A percentile compares a stretch with the other conserved stretches of the same genome.
These are phyloP conservation scores for Seira musarum DNA, from an alignment of 2,888 invertebrate genomes.

Conservation along the genomic window DNA sequence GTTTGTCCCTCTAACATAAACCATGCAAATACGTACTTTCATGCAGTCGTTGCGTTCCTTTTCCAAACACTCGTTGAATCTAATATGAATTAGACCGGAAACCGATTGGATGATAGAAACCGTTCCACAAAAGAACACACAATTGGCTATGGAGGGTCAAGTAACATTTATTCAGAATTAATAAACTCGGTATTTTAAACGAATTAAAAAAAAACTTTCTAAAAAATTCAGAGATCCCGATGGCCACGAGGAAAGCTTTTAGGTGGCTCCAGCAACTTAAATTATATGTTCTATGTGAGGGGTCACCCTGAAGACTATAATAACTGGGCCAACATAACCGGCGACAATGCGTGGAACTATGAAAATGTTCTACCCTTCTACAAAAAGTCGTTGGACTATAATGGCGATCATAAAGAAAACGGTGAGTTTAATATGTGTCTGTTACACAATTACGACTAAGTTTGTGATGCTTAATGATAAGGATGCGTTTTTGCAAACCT, in stretches of 20 bases:
- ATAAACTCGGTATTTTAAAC: not conserved
- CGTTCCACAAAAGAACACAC: conserved; percentile 61
- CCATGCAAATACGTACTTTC: no score
- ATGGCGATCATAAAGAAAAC: conserved; percentile 49
- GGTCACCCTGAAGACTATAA: conserved; percentile 61
- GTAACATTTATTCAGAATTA: not conserved
- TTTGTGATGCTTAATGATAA: not conserved
- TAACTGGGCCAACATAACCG: conserved; percentile 60
- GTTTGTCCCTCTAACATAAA: no score
- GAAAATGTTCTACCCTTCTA: conserved; percentile 63
- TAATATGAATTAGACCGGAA: conserved; percentile 43
- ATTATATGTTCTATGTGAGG: conserved; percentile 63
- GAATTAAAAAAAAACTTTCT: not conserved
- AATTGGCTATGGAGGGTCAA: conserved; percentile 41
- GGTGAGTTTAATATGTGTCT: conserved; percentile 38
- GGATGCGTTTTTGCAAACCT: not conserved
- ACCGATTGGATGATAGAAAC: conserved; percentile 64
- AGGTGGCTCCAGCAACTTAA: conserved; percentile 42
- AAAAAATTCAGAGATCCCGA: conserved; percentile 39
- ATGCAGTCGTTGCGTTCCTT: no score
- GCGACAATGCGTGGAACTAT: conserved; percentile 61
- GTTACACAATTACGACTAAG: not conserved
- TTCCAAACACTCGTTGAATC: no score
- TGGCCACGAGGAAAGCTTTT: conserved; percentile 59
- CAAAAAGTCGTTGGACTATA: conserved; percentile 63